phyloP scores from a whole-genome alignment of 2,113 vertebrate species.

The Bufo gargarizans region DNA sequence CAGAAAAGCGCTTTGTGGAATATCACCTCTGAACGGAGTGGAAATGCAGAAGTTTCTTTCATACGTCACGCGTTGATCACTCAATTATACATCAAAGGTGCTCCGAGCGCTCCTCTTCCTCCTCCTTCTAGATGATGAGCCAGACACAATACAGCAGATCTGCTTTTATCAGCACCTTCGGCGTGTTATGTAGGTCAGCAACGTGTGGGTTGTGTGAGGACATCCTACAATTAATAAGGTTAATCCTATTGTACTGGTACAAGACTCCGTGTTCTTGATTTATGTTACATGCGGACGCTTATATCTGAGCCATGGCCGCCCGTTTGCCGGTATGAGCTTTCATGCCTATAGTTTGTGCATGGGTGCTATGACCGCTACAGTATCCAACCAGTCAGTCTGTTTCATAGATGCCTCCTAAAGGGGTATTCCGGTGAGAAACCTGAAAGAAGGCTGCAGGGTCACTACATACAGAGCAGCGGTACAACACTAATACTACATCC shows the following conservation, averaged over 20 bases:
- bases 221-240: not conserved
- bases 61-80: not conserved
- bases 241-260: not conserved
- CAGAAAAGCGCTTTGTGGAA: not conserved
- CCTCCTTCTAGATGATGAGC: not conserved
- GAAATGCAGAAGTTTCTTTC: not conserved
- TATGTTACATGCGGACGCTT: not conserved
- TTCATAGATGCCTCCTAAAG: too few species aligned
- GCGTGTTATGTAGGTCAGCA: constrained; percentile 5
- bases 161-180: constrained; percentile 15
- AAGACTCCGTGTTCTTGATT: not conserved
- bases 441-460: too few species aligned
- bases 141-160: not conserved
- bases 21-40: not conserved
- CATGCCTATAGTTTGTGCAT: not conserved
- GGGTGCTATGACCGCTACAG: not conserved
- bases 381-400: not conserved
- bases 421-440: too few species aligned
- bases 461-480: too few species aligned
- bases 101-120: not conserved
- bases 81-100: constrained; percentile 19
- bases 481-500: too few species aligned
- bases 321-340: not conserved
- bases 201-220: not conserved
- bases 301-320: not conserved